Evolutionary conservation across 2,797 vertebrate genomes (phyloP).

Genomic region (Hoplostethus mediterraneus): DNA sequence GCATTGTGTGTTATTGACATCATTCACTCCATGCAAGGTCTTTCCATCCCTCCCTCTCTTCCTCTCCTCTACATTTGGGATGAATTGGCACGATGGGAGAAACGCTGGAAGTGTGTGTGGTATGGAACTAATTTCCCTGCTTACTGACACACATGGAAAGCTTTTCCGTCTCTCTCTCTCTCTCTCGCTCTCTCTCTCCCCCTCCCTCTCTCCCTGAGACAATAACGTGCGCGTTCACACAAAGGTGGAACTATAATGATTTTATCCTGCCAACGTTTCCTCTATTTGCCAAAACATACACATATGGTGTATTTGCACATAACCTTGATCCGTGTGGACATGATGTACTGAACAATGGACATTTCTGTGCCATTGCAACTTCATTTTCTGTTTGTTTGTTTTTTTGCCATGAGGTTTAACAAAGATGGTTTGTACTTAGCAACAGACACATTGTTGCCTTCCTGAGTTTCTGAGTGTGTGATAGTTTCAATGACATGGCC

Average conservation of each 20-base stretch:
- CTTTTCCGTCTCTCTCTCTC: conserved; percentile 55
- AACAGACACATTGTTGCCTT: conserved; percentile 50
- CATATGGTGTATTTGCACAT: background rate
- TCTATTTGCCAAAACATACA: conserved; percentile 43
- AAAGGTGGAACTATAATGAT: conserved; percentile 45
- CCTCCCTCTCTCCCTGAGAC: conserved; percentile 53
- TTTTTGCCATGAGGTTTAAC: background rate
- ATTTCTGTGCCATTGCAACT: background rate
- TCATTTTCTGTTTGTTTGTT: no score
- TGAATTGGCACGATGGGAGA: conserved; percentile 69
- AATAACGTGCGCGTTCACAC: conserved; percentile 45
- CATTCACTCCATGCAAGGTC: conserved; percentile 74
- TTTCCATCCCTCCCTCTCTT: conserved; percentile 61
- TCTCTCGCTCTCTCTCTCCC: conserved; percentile 46
- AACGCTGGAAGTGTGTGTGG: conserved; percentile 63
- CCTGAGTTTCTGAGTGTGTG: conserved; percentile 46
- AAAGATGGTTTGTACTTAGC: conserved; percentile 14
- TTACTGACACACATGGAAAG: conserved; percentile 75
- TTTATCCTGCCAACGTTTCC: conserved; percentile 65
- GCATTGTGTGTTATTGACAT: conserved; percentile 77
- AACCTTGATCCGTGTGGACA: no score
- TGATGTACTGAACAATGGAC: background rate
- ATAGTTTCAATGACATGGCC: conserved; percentile 30
- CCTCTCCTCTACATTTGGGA: conserved; percentile 65
- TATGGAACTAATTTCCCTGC: conserved; percentile 76